Evolutionary conservation across 2,113 vertebrate species (phyloP).

Genomic region (Spheniscus mendiculus): DNA sequence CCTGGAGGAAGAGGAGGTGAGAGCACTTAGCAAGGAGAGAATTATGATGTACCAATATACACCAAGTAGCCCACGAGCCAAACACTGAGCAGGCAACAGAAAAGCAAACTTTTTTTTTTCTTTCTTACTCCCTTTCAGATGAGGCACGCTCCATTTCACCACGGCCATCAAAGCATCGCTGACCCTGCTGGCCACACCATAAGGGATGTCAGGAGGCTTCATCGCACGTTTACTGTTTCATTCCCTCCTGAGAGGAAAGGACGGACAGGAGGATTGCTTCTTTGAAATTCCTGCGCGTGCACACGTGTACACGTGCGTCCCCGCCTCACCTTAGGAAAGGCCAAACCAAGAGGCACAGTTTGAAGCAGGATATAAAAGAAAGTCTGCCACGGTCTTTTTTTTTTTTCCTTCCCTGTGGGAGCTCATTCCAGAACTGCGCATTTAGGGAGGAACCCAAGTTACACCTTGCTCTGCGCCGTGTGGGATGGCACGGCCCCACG

Average conservation of each 20-base stretch:
- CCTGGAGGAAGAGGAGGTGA: not conserved
- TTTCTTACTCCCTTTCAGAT: not conserved
- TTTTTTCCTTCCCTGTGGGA: not conserved
- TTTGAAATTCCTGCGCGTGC: fast-evolving
- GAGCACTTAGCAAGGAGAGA: not conserved
- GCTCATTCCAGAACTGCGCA: not conserved
- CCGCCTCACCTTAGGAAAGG: not conserved
- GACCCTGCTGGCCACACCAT: fast-evolving
- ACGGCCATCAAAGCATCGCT: fast-evolving
- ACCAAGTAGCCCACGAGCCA: not conserved
- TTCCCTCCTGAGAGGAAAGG: not conserved
- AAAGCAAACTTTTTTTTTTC: too few species aligned
- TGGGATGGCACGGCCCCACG: fast-evolving
- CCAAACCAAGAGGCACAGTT: not conserved
- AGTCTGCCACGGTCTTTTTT: not conserved
- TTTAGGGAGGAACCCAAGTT: not conserved
- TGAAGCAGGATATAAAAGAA: not conserved
- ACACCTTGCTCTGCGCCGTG: fast-evolving
- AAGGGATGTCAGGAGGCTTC: not conserved
- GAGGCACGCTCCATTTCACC: fast-evolving
- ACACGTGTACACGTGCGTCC: fast-evolving
- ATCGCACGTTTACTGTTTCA: too few species aligned
- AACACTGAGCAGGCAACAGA: not conserved
- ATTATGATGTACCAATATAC: fast-evolving
- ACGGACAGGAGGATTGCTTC: not conserved